Base-by-base conservation (phyloP, 1,140 invertebrate species). In the Helicoverpa zea region DNA sequence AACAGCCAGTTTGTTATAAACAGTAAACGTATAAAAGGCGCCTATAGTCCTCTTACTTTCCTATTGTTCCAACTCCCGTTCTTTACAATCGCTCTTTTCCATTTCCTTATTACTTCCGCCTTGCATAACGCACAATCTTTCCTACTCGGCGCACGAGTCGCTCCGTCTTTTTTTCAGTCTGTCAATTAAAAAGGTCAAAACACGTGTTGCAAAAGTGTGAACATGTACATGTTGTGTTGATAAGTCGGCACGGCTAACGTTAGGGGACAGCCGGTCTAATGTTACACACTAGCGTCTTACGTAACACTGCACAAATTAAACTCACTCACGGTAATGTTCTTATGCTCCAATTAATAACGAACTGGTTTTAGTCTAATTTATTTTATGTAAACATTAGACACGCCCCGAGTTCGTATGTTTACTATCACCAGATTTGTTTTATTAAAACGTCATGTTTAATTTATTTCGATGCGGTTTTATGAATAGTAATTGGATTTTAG, bases 301-400 rank as follows among this genome's bases (percentile, higher is more conserved):
- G 63, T 79, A 79, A 77, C 58, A 16, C 61, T 63, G 58, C 61
- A 79, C 76, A 68, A 68, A 79, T 79, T 79, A 82, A 54, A 82
- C 52, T 59, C 70, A 70, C 78, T 88, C 83, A 89, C 83, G 86
- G 87, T 92, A 92, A 91, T 90, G 88, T 91, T 91, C 89, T 93
- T 90, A 91, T 87, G 93, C 92, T 90, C 93, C 88, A 94, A 92
- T 93, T 93, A 88, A 88, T 80, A 78, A 83, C 63, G 81, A 84
- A 89, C 88, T 85, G 86, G 88, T 89, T 86, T 43, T 79, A 79
- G 81, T 82, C 75, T 80, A 83, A 88, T 86, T 85, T 85, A 61
- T 84, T 89, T 84, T 84, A 85, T 87, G 80, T 89, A 87, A 88
- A 87, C 81, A 84, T 83, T 87, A 72, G 82, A 70, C 75, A 77